Evolutionary conservation across 64 coral and sea anemone genomes (phyloP).

Genomic region (Stichodactyla mertensii): DNA sequence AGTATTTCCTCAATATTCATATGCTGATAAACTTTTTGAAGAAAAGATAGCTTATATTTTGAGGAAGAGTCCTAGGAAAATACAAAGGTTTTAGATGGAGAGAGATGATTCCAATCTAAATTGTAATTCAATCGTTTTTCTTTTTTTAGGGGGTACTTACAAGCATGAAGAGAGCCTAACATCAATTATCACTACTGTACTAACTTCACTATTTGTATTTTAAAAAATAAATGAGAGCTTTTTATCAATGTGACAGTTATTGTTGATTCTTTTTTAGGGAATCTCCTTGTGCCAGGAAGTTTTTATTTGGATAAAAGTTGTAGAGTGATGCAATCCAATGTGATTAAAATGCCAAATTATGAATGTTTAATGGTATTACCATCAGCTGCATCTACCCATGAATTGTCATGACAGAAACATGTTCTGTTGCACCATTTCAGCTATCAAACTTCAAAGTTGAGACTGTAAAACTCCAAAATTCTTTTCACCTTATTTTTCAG

Average conservation of each 20-base stretch:
- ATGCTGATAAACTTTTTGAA: neutral
- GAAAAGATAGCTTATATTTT: too few species aligned
- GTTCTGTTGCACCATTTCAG: too few species aligned
- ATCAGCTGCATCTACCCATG: too few species aligned
- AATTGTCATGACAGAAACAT: too few species aligned
- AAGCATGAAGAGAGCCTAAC: neutral
- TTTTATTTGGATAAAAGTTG: too few species aligned
- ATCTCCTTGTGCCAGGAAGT: too few species aligned
- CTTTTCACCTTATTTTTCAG: too few species aligned
- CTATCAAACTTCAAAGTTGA: too few species aligned
- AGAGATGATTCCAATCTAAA: neutral
- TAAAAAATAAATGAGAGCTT: constrained; percentile 1
- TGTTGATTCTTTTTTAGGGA: neutral
- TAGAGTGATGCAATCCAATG: too few species aligned
- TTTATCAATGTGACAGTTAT: neutral
- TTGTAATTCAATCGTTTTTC: neutral
- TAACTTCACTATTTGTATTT: constrained; percentile 12
- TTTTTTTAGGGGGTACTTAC: constrained; percentile 50
- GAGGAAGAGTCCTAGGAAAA: neutral
- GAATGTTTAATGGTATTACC: too few species aligned
- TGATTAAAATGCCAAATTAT: too few species aligned
- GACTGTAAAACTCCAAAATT: too few species aligned
- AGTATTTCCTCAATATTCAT: constrained; percentile 18
- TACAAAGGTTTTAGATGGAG: neutral
- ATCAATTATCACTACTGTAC: neutral